Conservation (phyloP, 2,888 invertebrate genomes). For the Idaea biselata region DNA sequence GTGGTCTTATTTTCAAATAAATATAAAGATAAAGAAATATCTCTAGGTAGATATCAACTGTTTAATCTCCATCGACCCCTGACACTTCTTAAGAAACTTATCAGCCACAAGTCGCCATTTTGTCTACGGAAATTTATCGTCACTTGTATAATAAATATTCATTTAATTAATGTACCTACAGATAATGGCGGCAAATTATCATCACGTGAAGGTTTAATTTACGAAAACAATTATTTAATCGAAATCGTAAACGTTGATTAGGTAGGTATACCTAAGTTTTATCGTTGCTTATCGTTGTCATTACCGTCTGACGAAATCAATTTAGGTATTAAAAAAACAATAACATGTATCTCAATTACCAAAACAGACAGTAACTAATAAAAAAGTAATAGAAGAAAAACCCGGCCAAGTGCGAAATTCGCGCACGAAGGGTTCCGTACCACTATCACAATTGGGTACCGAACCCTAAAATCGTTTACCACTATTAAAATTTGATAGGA, state of each 20-base stretch:
- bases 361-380: no score
- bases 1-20: constrained; percentile 22
- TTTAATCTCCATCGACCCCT: constrained; percentile 19
- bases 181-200: not conserved
- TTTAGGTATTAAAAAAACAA: not conserved
- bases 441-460: no score
- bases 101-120: constrained; percentile 11
- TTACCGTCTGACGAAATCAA: not conserved
- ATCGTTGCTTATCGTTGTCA: not conserved
- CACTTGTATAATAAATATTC: constrained; percentile 6
- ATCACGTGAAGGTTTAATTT: constrained; percentile 9
- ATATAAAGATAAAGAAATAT: constrained; percentile 9
- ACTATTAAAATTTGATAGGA: no score
- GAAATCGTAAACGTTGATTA: not conserved
- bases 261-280: no score
- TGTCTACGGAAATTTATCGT: constrained; percentile 11
- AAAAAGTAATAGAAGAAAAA: no score
- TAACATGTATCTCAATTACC: no score
- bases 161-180: not conserved
- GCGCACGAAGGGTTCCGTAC: no score
- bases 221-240: constrained; percentile 2
- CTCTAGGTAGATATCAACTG: constrained; percentile 4
- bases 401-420: no score
- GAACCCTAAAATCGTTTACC: no score
- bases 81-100: constrained; percentile 9